These are phyloP conservation scores for Apis laboriosa DNA, from an alignment of 1,140 invertebrate species.

Conservation along the genomic window DNA sequence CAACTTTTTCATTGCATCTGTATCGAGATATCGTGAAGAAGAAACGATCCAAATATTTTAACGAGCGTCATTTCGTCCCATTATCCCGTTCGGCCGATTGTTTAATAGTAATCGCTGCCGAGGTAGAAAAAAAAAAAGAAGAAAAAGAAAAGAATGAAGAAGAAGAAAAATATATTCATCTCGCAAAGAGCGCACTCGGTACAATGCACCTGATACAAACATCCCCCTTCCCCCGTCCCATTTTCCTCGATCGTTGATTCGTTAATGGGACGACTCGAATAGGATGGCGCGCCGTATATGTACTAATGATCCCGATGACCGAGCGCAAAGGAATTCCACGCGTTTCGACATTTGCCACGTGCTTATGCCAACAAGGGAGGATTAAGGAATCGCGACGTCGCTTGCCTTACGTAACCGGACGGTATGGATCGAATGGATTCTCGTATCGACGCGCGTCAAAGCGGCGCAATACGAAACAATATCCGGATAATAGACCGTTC, in stretches of 20 bases:
- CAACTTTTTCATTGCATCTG: neutral
- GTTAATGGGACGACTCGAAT: neutral
- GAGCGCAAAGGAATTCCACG: neutral
- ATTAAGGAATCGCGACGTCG: slow-evolving; percentile 21
- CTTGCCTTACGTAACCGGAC: slow-evolving; percentile 1
- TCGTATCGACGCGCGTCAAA: slow-evolving; percentile 31
- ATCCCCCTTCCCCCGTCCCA: neutral
- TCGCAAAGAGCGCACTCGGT: neutral
- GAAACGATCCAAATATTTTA: neutral
- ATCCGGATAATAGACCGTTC: slow-evolving; percentile 9
- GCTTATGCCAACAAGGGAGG: neutral
- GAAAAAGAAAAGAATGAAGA: too few relatives aligned
- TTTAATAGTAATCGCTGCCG: too few relatives aligned
- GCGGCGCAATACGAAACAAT: slow-evolving; percentile 14
- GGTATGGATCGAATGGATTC: slow-evolving; percentile 2
- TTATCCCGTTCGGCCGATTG: neutral
- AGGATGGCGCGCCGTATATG: neutral
- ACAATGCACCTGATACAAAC: neutral
- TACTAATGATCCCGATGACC: neutral
- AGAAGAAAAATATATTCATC: neutral
- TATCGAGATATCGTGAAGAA: neutral
- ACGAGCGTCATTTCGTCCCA: neutral
- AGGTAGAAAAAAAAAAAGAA: too few relatives aligned
- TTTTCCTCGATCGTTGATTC: neutral
- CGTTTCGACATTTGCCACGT: slow-evolving; percentile 2